Evolutionary conservation across 2,113 vertebrate genomes (phyloP).

Genomic region (Albula goreensis): DNA sequence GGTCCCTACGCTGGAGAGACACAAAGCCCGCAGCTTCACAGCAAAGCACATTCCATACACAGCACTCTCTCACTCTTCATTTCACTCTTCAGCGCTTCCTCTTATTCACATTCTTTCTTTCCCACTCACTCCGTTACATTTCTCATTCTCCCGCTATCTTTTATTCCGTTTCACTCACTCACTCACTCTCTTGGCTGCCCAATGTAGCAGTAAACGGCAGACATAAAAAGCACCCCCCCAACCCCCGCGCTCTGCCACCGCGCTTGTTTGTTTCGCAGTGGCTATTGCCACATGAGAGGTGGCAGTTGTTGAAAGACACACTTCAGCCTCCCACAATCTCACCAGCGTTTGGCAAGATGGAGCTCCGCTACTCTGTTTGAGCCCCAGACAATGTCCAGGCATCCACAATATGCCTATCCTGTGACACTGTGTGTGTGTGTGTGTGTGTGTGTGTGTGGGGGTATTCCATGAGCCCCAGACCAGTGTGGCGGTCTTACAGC

Average conservation of each 20-base stretch:
- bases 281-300: neutral
- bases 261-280: neutral
- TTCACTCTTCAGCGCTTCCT: too few relatives aligned
- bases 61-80: neutral
- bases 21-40: neutral
- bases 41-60: neutral
- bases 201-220: neutral
- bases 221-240: too few relatives aligned
- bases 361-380: neutral
- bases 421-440: too few relatives aligned
- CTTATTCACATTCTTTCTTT: too few relatives aligned
- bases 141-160: too few relatives aligned
- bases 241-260: neutral
- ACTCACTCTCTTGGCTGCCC: neutral
- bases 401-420: slow-evolving; percentile 3
- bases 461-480: neutral
- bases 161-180: neutral
- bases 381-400: neutral
- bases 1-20: neutral
- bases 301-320: neutral
- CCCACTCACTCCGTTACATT: too few relatives aligned
- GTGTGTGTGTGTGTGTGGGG: neutral
- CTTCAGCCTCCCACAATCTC: slow-evolving; percentile 1
- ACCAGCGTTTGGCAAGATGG: slow-evolving; percentile 17
- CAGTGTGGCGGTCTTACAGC: neutral